Evolutionary conservation across 2,797 vertebrate genomes (phyloP).

Genomic region (Myripristis jacobus): DNA sequence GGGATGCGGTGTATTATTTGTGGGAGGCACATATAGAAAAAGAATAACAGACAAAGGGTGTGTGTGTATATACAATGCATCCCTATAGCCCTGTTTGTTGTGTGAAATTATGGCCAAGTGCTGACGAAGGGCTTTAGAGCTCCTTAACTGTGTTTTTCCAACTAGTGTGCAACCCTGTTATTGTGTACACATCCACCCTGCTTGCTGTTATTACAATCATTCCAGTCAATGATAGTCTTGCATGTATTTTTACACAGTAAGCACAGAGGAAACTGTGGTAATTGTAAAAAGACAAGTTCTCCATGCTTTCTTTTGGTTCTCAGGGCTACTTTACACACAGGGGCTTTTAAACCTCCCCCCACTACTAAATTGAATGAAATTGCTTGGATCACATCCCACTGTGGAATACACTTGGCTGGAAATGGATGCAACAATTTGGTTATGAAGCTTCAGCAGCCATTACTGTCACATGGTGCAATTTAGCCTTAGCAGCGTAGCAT

Average conservation of each 20-base stretch:
- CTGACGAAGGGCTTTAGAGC: background rate
- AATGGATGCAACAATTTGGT: slow-evolving; percentile 32
- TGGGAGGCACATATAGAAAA: too few relatives aligned
- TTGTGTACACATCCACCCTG: background rate
- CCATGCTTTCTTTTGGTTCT: background rate
- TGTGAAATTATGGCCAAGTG: too few relatives aligned
- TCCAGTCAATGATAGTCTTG: background rate
- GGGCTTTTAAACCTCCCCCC: slow-evolving; percentile 31
- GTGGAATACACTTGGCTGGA: slow-evolving; percentile 25
- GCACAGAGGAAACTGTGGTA: background rate
- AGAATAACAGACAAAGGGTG: too few relatives aligned
- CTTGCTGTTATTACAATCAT: background rate
- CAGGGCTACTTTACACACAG: slow-evolving; percentile 11
- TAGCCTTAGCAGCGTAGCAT: slow-evolving; percentile 4
- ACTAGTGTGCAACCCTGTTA: background rate
- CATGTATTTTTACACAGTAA: background rate
- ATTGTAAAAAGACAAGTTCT: background rate
- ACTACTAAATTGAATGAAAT: slow-evolving; percentile 45
- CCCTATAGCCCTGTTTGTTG: too few relatives aligned
- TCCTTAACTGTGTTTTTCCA: background rate
- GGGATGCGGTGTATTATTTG: too few relatives aligned
- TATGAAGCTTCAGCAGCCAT: slow-evolving; percentile 16
- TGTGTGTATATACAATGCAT: too few relatives aligned
- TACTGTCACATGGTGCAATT: slow-evolving; percentile 47
- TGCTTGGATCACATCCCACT: slow-evolving; percentile 4